A percentile compares a stretch with the other conserved stretches of the same genome.
phyloP scores from a whole-genome alignment of 2,797 vertebrate genomes.

The Paguma larvata region DNA sequence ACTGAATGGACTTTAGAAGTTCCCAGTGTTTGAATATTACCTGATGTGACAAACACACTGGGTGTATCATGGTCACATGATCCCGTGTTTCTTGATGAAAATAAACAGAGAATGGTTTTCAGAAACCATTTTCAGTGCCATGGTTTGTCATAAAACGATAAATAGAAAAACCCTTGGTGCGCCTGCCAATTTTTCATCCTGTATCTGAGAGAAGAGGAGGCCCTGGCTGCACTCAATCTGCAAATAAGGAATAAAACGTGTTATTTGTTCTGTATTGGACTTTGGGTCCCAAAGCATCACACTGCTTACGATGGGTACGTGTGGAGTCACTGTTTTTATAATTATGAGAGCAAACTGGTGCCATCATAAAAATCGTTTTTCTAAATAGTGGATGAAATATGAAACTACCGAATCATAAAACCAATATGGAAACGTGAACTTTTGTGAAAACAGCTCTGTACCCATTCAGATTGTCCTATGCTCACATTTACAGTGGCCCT shows the following conservation, averaged over 20 bases:
- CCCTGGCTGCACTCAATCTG: slow-evolving; percentile 60
- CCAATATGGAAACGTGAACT: neutral
- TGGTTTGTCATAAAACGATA: slow-evolving; percentile 76
- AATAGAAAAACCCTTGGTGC: slow-evolving; percentile 59
- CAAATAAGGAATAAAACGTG: slow-evolving; percentile 74
- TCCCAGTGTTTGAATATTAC: slow-evolving; percentile 51
- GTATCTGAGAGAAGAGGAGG: slow-evolving; percentile 21
- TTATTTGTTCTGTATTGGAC: slow-evolving; percentile 73
- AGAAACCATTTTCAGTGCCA: slow-evolving; percentile 52
- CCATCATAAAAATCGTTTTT: slow-evolving; percentile 65
- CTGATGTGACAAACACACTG: neutral
- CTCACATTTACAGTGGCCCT: slow-evolving; percentile 16
- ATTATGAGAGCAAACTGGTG: slow-evolving; percentile 49
- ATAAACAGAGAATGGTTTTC: slow-evolving; percentile 74
- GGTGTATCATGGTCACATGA: slow-evolving; percentile 36
- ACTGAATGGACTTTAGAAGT: slow-evolving; percentile 71
- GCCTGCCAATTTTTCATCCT: slow-evolving; percentile 65
- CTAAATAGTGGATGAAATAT: slow-evolving; percentile 52
- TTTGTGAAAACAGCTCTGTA: slow-evolving; percentile 37
- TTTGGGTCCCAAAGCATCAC: slow-evolving; percentile 74
- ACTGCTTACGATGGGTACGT: slow-evolving; percentile 63
- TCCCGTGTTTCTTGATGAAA: slow-evolving; percentile 46
- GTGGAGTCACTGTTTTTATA: slow-evolving; percentile 62
- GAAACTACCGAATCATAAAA: slow-evolving; percentile 57
- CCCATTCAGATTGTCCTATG: slow-evolving; percentile 20